These are phyloP conservation scores for Coilia nasus DNA, from an alignment of 2,797 vertebrate species.

Conservation along the genomic window DNA sequence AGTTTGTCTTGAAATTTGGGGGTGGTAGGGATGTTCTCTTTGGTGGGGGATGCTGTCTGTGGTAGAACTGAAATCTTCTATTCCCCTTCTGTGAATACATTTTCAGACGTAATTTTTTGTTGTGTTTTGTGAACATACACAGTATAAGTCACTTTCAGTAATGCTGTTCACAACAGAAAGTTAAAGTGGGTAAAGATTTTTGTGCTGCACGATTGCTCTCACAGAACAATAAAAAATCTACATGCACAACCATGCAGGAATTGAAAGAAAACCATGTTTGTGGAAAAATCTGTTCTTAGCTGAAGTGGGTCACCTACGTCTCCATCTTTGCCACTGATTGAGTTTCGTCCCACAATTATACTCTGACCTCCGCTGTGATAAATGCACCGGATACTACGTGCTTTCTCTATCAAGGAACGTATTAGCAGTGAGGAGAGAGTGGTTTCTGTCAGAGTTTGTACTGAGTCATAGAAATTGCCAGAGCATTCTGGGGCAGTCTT, in stretches of 20 bases:
- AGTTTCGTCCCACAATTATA: not conserved
- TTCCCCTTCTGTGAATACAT: too few relatives aligned
- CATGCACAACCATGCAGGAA: not conserved
- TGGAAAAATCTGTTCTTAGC: not conserved
- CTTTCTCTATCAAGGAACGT: not conserved
- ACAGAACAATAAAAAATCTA: not conserved
- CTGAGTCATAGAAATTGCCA: not conserved
- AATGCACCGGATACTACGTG: not conserved
- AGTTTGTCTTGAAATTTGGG: too few relatives aligned
- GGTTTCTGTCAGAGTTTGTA: not conserved
- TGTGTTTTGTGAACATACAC: not conserved
- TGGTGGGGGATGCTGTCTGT: too few relatives aligned
- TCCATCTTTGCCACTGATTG: not conserved
- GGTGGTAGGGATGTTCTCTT: too few relatives aligned
- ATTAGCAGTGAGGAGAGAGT: not conserved
- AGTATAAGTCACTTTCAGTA: too few relatives aligned
- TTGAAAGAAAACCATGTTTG: not conserved
- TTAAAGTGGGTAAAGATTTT: not conserved
- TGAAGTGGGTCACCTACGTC: not conserved
- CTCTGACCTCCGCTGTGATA: not conserved
- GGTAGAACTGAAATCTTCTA: too few relatives aligned
- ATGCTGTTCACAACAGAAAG: not conserved
- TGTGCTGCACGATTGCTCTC: not conserved
- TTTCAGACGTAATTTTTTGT: not conserved
- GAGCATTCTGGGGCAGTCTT: not conserved